Evolutionary conservation across 2,113 vertebrate species (phyloP).

Genomic region (Sturnira hondurensis): DNA sequence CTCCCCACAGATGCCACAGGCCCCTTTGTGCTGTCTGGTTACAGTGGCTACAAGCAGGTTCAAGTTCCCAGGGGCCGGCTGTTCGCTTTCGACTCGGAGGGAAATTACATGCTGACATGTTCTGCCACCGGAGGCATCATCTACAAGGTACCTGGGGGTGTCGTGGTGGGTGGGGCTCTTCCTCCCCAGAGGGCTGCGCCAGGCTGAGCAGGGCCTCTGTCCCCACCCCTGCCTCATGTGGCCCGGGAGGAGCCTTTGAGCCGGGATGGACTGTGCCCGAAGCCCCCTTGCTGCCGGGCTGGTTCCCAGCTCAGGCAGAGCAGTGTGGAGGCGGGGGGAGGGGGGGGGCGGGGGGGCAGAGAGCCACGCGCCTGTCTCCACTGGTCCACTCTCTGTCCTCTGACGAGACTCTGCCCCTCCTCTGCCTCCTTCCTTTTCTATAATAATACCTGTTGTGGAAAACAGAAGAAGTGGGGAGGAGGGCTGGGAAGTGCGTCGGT

Average conservation of each 20-base stretch:
- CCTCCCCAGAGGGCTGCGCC: not conserved
- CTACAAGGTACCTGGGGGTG: slow-evolving; percentile 85
- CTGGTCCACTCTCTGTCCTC: not conserved
- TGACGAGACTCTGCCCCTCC: not conserved
- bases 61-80: slow-evolving; percentile 93
- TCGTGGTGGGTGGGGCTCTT: not conserved
- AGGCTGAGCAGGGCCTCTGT: not conserved
- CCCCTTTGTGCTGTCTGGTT: slow-evolving; percentile 94
- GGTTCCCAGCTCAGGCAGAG: not conserved
- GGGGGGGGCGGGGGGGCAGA: too few species aligned
- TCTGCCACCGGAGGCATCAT: slow-evolving; percentile 91
- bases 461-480: not conserved
- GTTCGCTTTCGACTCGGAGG: slow-evolving; percentile 97
- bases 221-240: accelerated
- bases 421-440: not conserved
- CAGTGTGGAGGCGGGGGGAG: not conserved
- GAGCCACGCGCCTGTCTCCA: accelerated
- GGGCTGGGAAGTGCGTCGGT: not conserved
- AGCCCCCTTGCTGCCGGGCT: not conserved
- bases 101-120: slow-evolving; percentile 94
- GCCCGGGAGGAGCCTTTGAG: not conserved
- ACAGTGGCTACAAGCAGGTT: slow-evolving; percentile 97
- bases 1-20: slow-evolving; percentile 92
- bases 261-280: accelerated
- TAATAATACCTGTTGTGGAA: not conserved